phyloP scores from a whole-genome alignment of 2,797 vertebrate genomes.

The Philypnodon macrostomus region DNA sequence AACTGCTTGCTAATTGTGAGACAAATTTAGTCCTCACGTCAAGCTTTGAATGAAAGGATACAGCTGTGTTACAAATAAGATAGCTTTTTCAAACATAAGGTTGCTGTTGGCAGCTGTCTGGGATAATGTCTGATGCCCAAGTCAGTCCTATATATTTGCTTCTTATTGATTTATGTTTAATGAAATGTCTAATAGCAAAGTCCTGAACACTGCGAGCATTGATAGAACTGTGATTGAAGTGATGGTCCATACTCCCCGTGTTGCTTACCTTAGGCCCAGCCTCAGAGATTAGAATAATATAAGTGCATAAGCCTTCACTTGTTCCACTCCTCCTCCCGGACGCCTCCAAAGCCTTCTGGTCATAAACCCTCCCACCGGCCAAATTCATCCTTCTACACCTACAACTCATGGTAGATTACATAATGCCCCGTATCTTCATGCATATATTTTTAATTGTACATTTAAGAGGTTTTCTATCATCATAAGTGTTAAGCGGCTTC shows the following conservation, averaged over 20 bases:
- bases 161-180: conserved; percentile 70
- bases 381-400: conserved; percentile 14
- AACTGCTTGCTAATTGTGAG: conserved; percentile 12
- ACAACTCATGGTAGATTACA: conserved; percentile 13
- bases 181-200: conserved; percentile 68
- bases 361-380: conserved; percentile 14
- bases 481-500: conserved; percentile 18
- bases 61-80: conserved; percentile 17
- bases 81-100: conserved; percentile 26
- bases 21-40: conserved; percentile 16
- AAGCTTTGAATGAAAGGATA: conserved; percentile 23
- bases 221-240: conserved; percentile 75
- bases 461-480: conserved; percentile 5
- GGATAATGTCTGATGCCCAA: conserved; percentile 59
- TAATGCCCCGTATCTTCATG: conserved; percentile 22
- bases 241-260: conserved; percentile 64
- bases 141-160: conserved; percentile 64
- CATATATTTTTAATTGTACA: conserved; percentile 1
- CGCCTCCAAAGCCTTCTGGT: conserved; percentile 13
- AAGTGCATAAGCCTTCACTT: conserved; percentile 69
- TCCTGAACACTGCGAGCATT: conserved; percentile 69
- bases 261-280: conserved; percentile 76
- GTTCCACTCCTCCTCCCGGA: conserved; percentile 48
- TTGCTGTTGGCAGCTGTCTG: conserved; percentile 41
- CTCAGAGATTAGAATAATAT: conserved; percentile 81